Conservation (phyloP, 1,140 invertebrate genomes). For the Calephelis virginiensis region DNA sequence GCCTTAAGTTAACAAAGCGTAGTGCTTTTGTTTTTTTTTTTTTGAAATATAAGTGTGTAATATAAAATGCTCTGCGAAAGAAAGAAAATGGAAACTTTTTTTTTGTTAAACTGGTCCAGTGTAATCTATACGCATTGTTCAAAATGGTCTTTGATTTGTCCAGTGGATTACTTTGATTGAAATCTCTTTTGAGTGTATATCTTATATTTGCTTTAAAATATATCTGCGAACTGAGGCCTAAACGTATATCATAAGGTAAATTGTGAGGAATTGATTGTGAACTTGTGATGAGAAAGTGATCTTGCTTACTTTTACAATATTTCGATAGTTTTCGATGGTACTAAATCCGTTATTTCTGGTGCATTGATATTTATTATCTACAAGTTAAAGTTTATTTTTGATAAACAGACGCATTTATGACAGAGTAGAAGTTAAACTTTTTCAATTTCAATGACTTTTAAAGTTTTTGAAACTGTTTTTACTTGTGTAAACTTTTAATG, state of each 20-base stretch:
- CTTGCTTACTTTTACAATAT: not conserved
- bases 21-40: too few relatives aligned
- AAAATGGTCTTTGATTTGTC: too few relatives aligned
- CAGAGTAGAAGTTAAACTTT: not conserved
- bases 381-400: constrained; percentile 28
- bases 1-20: too few relatives aligned
- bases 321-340: constrained; percentile 8
- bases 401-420: constrained; percentile 16
- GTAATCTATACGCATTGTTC: too few relatives aligned
- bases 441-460: not conserved
- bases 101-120: too few relatives aligned
- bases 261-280: constrained; percentile 9
- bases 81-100: too few relatives aligned
- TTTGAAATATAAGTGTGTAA: too few relatives aligned
- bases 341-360: constrained; percentile 17
- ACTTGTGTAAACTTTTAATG: constrained; percentile 1
- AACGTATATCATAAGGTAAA: not conserved
- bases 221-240: not conserved
- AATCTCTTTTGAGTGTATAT: too few relatives aligned
- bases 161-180: too few relatives aligned
- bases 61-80: too few relatives aligned
- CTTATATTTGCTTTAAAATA: too few relatives aligned
- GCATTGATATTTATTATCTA: constrained; percentile 8
- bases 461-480: constrained; percentile 1
- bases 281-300: constrained; percentile 6